These are phyloP conservation scores for Adelognathus sp. DNA, from an alignment of 2,888 invertebrate species.

Conservation along the genomic window DNA sequence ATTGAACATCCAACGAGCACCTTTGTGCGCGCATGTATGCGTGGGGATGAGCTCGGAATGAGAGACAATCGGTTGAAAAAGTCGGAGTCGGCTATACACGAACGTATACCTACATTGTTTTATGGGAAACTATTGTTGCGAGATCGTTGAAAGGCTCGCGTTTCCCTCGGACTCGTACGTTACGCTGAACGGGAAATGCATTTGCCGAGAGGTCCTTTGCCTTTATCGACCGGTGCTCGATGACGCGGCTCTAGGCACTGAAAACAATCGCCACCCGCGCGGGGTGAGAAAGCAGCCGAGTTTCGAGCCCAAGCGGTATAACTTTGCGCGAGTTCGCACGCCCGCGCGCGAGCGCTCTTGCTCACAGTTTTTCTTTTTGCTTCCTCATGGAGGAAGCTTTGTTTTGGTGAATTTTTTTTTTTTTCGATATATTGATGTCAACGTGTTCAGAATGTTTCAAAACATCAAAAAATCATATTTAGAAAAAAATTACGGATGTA, in stretches of 20 bases:
- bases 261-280: conserved; percentile 38
- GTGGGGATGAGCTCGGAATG: background rate
- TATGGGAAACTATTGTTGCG: background rate
- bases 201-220: conserved; percentile 65
- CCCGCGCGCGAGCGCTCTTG: background rate
- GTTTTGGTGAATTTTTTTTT: too few relatives aligned
- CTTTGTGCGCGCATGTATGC: background rate
- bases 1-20: background rate
- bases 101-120: background rate
- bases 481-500: too few relatives aligned
- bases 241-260: conserved; percentile 52
- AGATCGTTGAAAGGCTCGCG: background rate
- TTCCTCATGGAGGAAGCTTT: too few relatives aligned
- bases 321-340: background rate
- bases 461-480: too few relatives aligned
- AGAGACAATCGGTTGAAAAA: conserved; percentile 8
- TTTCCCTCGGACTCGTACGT: background rate
- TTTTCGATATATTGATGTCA: too few relatives aligned
- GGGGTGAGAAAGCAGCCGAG: background rate
- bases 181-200: conserved; percentile 58
- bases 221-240: conserved; percentile 63
- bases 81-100: background rate
- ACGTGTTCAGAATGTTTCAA: too few relatives aligned
- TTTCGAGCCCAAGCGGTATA: background rate
- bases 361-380: background rate